Percentiles rank a stretch among this genome's conserved stretches.
Conservation (phyloP, 2,797 vertebrate genomes). For the Natrix natrix region DNA sequence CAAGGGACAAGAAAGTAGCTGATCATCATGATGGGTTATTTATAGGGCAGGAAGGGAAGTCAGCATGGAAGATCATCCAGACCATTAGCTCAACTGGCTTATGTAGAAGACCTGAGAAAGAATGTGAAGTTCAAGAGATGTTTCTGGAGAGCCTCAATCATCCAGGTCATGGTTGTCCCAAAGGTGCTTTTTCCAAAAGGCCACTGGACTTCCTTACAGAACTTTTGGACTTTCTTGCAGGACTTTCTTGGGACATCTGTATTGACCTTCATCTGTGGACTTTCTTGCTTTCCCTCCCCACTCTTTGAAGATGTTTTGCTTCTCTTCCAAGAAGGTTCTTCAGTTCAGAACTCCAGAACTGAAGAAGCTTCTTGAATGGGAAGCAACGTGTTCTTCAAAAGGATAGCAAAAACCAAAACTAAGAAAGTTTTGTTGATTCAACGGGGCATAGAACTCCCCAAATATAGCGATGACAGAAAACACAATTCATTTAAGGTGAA, state of each 20-base stretch:
- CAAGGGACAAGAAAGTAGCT: slow-evolving; percentile 60
- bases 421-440: neutral
- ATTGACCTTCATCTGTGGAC: neutral
- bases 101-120: neutral
- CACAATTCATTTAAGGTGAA: neutral
- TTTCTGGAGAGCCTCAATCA: neutral
- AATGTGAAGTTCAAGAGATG: neutral
- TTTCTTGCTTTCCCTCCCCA: neutral
- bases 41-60: neutral
- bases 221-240: no score
- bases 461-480: neutral
- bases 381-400: neutral
- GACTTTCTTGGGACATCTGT: neutral
- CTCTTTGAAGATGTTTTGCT: neutral
- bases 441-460: neutral
- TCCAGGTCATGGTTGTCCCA: neutral
- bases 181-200: neutral
- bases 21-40: slow-evolving; percentile 18
- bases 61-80: neutral
- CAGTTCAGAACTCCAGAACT: neutral
- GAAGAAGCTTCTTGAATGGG: neutral
- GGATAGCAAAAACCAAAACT: neutral
- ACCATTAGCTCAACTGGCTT: neutral
- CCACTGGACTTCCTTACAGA: neutral
- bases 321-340: neutral